A percentile compares a stretch with the other conserved stretches of the same genome.
Conservation (phyloP, 1,140 invertebrate species). For the Scylla paramamosain region DNA sequence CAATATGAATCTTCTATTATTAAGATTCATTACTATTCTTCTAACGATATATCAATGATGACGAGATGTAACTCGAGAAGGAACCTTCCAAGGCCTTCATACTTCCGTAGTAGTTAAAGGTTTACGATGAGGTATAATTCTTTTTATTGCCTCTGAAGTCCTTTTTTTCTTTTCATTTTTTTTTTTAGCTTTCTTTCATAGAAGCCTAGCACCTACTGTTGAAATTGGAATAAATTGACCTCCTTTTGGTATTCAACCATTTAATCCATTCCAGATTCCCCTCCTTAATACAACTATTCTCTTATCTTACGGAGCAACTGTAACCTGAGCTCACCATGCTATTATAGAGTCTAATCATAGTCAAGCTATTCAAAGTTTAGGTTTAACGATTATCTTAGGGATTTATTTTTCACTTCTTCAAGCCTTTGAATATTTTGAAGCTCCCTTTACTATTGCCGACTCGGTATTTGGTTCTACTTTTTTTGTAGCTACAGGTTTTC, state of each 20-base stretch:
- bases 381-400: too few relatives aligned
- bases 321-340: conserved; percentile 83
- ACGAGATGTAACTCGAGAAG: neutral
- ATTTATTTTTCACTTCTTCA: too few relatives aligned
- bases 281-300: neutral
- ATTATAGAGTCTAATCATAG: too few relatives aligned
- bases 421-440: too few relatives aligned
- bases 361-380: too few relatives aligned
- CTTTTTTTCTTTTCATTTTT: neutral
- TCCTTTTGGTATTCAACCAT: too few relatives aligned
- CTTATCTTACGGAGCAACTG: conserved; percentile 81
- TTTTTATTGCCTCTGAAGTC: neutral
- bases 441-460: neutral
- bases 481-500: too few relatives aligned
- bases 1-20: neutral
- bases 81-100: neutral
- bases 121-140: neutral
- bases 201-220: neutral
- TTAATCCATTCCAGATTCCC: neutral
- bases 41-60: neutral
- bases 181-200: conserved; percentile 10
- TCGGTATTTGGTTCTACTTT: neutral
- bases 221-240: too few relatives aligned
- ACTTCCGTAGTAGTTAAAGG: neutral
- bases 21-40: neutral